Evolutionary conservation across 2,797 vertebrate genomes (phyloP).

Genomic region (Enoplosus armatus): DNA sequence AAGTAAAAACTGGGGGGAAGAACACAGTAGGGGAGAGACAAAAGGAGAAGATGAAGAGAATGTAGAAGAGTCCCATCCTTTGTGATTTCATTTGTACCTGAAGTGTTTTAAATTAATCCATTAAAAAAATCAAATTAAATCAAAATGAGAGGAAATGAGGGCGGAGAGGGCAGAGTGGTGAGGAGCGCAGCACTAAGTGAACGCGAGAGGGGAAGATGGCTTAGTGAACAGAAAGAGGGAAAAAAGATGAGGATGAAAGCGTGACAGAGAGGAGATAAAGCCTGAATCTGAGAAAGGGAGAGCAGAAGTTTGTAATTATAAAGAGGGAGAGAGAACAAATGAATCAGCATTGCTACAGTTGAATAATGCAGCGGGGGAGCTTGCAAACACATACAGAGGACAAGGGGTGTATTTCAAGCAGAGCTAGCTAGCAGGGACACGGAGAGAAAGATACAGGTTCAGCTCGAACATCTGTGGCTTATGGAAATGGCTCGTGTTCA

Average conservation of each 20-base stretch:
- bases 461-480: slow-evolving; percentile 71
- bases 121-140: slow-evolving; percentile 39
- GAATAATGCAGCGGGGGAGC: slow-evolving; percentile 71
- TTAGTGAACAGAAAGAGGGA: slow-evolving; percentile 21
- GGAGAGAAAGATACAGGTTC: slow-evolving; percentile 49
- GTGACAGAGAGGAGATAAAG: slow-evolving; percentile 53
- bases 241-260: slow-evolving; percentile 17
- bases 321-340: slow-evolving; percentile 68
- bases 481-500: slow-evolving; percentile 66
- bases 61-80: background rate
- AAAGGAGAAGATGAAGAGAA: slow-evolving; percentile 11
- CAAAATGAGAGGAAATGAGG: slow-evolving; percentile 38
- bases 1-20: slow-evolving; percentile 17
- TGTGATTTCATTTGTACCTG: slow-evolving; percentile 43
- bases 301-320: slow-evolving; percentile 76
- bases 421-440: slow-evolving; percentile 37
- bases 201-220: slow-evolving; percentile 6
- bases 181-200: slow-evolving; percentile 17
- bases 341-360: slow-evolving; percentile 68
- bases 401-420: slow-evolving; percentile 53
- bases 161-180: slow-evolving; percentile 15
- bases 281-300: slow-evolving; percentile 29
- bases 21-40: slow-evolving; percentile 6
- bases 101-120: slow-evolving; percentile 44
- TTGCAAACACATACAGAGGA: slow-evolving; percentile 42